These are phyloP conservation scores for Criorhina ranunculi DNA, from an alignment of 2,888 invertebrate species.

Conservation along the genomic window DNA sequence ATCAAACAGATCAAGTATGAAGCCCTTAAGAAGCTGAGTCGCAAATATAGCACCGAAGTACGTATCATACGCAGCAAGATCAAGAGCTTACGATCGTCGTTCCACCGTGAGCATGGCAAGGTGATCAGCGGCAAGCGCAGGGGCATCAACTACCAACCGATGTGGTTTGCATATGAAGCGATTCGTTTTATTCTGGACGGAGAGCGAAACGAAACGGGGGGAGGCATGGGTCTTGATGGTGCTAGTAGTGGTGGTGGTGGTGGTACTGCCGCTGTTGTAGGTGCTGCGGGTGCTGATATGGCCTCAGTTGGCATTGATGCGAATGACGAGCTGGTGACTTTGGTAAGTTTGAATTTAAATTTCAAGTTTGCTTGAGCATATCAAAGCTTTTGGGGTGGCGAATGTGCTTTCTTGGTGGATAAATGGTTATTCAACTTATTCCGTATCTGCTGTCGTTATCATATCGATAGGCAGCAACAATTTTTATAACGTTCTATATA, in stretches of 20 bases:
- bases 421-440: background rate
- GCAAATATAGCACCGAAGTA: conserved; percentile 83
- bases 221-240: conserved; percentile 42
- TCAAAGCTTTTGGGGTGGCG: conserved; percentile 22
- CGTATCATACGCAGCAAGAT: conserved; percentile 83
- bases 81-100: conserved; percentile 83
- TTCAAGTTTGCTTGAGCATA: conserved; percentile 58
- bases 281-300: conserved; percentile 79
- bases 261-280: conserved; percentile 78
- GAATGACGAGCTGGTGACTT: conserved; percentile 65
- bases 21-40: conserved; percentile 81
- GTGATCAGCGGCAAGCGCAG: conserved; percentile 82
- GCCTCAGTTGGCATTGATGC: conserved; percentile 75
- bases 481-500: background rate
- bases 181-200: conserved; percentile 83
- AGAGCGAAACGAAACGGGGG: conserved; percentile 78
- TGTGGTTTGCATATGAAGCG: conserved; percentile 84
- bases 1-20: conserved; percentile 84
- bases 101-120: conserved; percentile 83
- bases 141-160: conserved; percentile 83
- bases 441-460: background rate
- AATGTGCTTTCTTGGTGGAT: conserved; percentile 52
- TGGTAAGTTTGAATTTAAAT: conserved; percentile 66
- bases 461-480: background rate
- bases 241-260: conserved; percentile 70